Conservation (phyloP, 2,888 invertebrate genomes). For the Gastrophysa polygoni region DNA sequence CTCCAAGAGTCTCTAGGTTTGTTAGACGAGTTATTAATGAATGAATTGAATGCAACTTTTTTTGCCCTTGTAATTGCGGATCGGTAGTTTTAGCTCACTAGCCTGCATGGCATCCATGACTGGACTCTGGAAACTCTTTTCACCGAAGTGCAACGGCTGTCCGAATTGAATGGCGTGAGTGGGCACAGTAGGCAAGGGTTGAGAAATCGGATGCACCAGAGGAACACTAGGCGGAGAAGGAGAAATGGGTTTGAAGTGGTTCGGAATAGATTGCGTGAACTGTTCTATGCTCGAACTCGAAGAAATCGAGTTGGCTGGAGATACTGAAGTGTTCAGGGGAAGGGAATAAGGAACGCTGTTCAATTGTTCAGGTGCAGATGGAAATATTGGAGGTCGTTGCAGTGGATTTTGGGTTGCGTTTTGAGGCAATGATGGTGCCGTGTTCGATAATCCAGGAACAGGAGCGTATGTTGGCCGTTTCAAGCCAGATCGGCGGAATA, state of each 20-base stretch:
- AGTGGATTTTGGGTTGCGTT: constrained; percentile 15
- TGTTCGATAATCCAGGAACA: constrained; percentile 69
- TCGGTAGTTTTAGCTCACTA: too few species aligned
- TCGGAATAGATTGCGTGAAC: constrained; percentile 30
- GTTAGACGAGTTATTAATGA: too few species aligned
- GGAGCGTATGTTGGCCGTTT: constrained; percentile 78
- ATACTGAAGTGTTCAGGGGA: constrained; percentile 23
- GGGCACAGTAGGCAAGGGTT: constrained; percentile 28
- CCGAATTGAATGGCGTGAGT: not conserved
- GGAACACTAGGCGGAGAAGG: constrained; percentile 38
- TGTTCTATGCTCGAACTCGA: constrained; percentile 30
- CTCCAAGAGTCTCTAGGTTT: too few species aligned
- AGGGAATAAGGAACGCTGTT: constrained; percentile 13
- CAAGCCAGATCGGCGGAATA: constrained; percentile 70
- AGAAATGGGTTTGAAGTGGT: constrained; percentile 43
- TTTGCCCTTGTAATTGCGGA: too few species aligned
- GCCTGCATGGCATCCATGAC: constrained; percentile 49
- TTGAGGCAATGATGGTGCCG: constrained; percentile 16
- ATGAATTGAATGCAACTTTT: too few species aligned
- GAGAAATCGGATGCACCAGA: constrained; percentile 20
- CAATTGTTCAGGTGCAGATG: constrained; percentile 14
- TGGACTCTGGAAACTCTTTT: constrained; percentile 27
- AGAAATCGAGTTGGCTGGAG: constrained; percentile 35
- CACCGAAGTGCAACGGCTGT: constrained; percentile 6
- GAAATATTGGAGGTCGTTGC: constrained; percentile 18